Base-by-base conservation (phyloP, 2,888 invertebrate species). In the Epistrophella euchroma region DNA sequence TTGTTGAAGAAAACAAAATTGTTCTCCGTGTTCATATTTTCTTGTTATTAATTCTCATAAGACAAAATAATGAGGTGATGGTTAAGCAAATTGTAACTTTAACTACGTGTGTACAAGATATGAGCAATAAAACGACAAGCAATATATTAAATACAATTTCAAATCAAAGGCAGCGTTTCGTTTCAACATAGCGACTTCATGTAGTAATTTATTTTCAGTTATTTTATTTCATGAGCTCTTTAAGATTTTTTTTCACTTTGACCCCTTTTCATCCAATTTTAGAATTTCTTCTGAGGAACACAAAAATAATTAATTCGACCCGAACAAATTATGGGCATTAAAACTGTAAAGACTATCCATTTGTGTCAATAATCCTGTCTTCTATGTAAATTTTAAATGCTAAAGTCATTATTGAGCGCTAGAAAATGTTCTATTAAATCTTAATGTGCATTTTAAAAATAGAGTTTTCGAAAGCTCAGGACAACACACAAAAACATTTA, bases 121-220 rank as follows among this genome's bases (percentile, higher is more conserved):
- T 58, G 55, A 76, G 68, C 66, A 76, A 76, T 68, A 76, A 76
- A 37, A 64, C 40, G 19, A 74, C 52, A 56, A 75, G 79, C 70
- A 84, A 74, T 78, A 74, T 78, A 79, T 64, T 45, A 13, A 45
- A 28, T 25, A 62, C 70, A 64, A 74, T 78, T 55, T 79, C 35
- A 52, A 73, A 77, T 56, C 37, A 47, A 19, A n/a, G 10, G 3
- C n/a, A 19, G 22, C 28, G 25, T 19, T 47, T 55, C 62, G 4
- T 19, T 70, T 74, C 22, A 58, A 45, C 55, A 45, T 74, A 60
- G 55, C 56, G 15, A 28, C 55, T 52, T 68, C 3, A 25, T 47
- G 22, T 15, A 25, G 1, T 32, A 3, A 2, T 35, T 35, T 19
- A 10, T 22, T 60, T 43, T 45, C 4, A 15, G 22, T 43, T 40